Evolutionary conservation across 2,888 invertebrate species (phyloP).

Genomic region (Poecilobothrus nobilitatus): DNA sequence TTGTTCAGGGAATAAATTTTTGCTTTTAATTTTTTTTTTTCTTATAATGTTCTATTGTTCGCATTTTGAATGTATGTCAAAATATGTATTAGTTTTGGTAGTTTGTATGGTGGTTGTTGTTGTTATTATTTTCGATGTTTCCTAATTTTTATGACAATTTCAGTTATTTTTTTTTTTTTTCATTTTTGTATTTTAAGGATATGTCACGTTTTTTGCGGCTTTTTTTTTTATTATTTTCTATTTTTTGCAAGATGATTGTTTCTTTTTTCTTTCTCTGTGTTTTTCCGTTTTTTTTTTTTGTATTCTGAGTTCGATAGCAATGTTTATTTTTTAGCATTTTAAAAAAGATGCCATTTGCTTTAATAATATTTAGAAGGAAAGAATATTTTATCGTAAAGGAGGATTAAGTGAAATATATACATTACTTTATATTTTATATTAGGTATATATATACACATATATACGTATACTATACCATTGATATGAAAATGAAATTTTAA

Average conservation of each 20-base stretch:
- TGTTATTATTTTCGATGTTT: not conserved
- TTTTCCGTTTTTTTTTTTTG: no score
- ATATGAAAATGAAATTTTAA: not conserved
- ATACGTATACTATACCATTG: not conserved
- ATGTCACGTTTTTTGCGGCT: conserved; percentile 3
- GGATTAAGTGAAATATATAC: not conserved
- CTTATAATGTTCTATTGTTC: no score
- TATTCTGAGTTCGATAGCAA: no score
- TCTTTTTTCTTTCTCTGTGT: not conserved
- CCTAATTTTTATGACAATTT: not conserved
- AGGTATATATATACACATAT: not conserved
- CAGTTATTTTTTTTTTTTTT: not conserved
- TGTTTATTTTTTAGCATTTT: no score
- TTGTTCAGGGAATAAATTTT: no score
- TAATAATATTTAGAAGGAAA: no score
- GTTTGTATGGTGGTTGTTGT: no score
- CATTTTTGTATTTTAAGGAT: not conserved
- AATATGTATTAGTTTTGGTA: no score
- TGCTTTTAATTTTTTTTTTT: no score
- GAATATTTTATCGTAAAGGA: no score
- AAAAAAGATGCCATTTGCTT: no score
- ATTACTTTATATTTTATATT: not conserved
- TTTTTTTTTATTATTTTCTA: not conserved
- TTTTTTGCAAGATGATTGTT: not conserved
- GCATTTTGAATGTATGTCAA: no score